A percentile compares a stretch with the other conserved stretches of the same genome.
These are phyloP conservation scores for Hybos culiciformis DNA, from an alignment of 2,888 invertebrate genomes.

Conservation along the genomic window DNA sequence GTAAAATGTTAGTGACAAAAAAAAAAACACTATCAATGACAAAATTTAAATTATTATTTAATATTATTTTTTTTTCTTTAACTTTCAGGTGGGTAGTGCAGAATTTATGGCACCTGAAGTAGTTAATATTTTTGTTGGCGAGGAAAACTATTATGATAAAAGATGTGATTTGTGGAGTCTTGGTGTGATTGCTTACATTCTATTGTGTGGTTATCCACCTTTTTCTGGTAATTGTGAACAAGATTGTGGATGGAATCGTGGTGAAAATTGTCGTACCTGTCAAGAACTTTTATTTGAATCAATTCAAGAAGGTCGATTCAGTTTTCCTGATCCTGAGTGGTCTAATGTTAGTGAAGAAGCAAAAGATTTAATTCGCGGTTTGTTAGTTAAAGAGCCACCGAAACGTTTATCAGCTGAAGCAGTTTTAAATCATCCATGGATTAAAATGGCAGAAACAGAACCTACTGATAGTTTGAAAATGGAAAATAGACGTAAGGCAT, in stretches of 20 bases:
- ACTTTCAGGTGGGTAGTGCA: conserved; percentile 1
- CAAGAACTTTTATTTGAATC: conserved; percentile 82
- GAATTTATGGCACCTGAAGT: conserved; percentile 86
- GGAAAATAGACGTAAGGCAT: conserved; percentile 39
- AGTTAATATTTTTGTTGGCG: conserved; percentile 91
- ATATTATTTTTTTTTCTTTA: not conserved
- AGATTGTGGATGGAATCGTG: conserved; percentile 94
- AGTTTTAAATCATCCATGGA: conserved; percentile 70
- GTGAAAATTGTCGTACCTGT: conserved; percentile 84
- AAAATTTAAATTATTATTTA: not conserved
- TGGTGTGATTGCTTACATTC: conserved; percentile 89
- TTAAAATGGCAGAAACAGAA: conserved; percentile 36
- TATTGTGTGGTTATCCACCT: conserved; percentile 94
- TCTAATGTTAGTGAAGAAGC: conserved; percentile 73
- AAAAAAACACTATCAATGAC: no score
- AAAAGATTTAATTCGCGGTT: conserved; percentile 79
- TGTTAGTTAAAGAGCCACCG: conserved; percentile 81
- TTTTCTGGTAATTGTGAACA: conserved; percentile 93
- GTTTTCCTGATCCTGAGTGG: conserved; percentile 81
- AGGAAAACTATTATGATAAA: conserved; percentile 80
- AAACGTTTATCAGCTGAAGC: conserved; percentile 75
- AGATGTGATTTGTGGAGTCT: conserved; percentile 97
- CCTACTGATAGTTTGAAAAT: conserved; percentile 24
- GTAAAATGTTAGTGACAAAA: no score
- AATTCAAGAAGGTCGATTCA: conserved; percentile 61